Evolutionary conservation across 2,113 vertebrate genomes (phyloP), one percentile per base, ranked within the genome.

Genomic region (Colius striatus): DNA sequence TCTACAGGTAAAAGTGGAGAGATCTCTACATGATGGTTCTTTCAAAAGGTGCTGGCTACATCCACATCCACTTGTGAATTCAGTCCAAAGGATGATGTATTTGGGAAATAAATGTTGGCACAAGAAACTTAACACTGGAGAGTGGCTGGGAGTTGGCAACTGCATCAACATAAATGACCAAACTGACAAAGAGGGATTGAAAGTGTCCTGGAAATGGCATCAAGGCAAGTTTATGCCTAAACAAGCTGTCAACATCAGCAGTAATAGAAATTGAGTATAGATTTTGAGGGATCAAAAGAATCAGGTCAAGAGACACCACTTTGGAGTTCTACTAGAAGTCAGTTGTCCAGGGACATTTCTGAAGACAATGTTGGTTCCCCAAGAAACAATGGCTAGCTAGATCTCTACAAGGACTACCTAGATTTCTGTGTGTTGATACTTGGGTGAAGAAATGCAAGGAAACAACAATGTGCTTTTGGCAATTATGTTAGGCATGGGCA

Each of bases 351-450:
- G 16, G 7, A 34, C 12, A 13, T 45, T 72, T 65, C 63, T 53
- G 36, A 87, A 51, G 17, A n/a, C 19, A 57, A 16, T 0, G 0
- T 9, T 53, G 29, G 55, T 53, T 84, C 55, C 2, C 2, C 50
- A 86, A 68, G 29, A 76, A 80, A 30, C 13, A 27, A 43, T 29
- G 11, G 38, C 25, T 20, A n/a, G 6, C 38, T 60, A 11, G 30
- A 63, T 43, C 25, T 72, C 27, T 41, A 41, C 54, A 53, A 9
- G 25, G 36, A 47, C 36, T 53, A 25, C 25, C 43, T 62, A 43
- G 22, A 61, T 53, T 47, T 55, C 27, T 48, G 11, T 43, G 20
- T 50, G 50, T 13, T 65, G 25, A 60, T 10, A 26, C 11, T 67
- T 71, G 48, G 74, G 29, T 34, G 30, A 29, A 87, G 41, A 23